These are phyloP conservation scores for Suncus etruscus DNA, from an alignment of 2,113 vertebrate species.

Conservation along the genomic window DNA sequence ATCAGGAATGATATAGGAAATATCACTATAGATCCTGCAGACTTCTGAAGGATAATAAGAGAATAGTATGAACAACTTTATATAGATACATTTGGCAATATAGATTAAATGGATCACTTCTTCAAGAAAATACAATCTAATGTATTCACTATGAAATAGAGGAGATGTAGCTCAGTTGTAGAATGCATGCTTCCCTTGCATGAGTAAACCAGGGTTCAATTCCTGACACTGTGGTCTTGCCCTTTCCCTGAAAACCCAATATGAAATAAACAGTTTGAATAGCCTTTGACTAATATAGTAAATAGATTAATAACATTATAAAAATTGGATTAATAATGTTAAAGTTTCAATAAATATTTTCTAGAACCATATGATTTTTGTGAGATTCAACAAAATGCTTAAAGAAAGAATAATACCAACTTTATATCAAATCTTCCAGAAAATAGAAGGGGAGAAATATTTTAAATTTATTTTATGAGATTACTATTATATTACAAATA, in stretches of 20 bases:
- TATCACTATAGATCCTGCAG: not conserved
- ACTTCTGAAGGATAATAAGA: not conserved
- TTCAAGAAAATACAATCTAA: conserved; percentile 28
- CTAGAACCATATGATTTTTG: not conserved
- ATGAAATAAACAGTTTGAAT: conserved; percentile 42
- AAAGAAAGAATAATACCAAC: conserved; percentile 8
- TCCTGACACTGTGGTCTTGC: too few relatives aligned
- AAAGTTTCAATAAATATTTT: not conserved
- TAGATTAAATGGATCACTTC: not conserved
- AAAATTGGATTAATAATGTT: conserved; percentile 47
- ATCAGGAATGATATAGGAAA: not conserved
- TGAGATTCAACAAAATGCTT: conserved; percentile 30
- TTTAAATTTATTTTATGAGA: conserved; percentile 18
- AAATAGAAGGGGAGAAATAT: not conserved
- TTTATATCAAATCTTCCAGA: conserved; percentile 32
- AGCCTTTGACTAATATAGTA: not conserved
- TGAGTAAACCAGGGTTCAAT: too few relatives aligned
- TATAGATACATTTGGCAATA: not conserved
- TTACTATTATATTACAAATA: not conserved
- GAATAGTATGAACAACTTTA: not conserved
- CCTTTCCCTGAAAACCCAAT: not conserved
- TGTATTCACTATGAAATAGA: too few relatives aligned
- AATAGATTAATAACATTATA: conserved; percentile 29
- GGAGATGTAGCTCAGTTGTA: too few relatives aligned
- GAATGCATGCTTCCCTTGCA: too few relatives aligned